Conservation (phyloP, 2,113 vertebrate species). For the Tupaia tana region DNA sequence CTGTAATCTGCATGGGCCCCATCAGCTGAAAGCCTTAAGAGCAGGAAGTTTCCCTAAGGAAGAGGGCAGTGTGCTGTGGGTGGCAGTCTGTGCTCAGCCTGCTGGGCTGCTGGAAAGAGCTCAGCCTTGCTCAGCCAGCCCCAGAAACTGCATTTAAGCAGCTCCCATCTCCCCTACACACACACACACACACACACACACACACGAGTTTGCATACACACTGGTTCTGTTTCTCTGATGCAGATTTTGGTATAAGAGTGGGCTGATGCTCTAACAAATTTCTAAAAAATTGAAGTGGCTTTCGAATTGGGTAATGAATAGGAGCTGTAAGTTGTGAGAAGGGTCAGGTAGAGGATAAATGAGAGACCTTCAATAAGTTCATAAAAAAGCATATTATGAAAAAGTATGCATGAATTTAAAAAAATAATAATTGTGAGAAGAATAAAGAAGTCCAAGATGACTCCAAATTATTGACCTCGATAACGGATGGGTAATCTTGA, state of each 20-base stretch:
- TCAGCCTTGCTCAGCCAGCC: background rate
- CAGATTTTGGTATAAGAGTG: background rate
- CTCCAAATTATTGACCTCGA: background rate
- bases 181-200: background rate
- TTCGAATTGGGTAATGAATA: background rate
- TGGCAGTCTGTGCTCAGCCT: fast-evolving
- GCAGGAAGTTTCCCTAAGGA: background rate
- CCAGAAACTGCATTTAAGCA: fast-evolving
- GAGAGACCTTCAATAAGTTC: too few species aligned
- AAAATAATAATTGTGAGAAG: background rate
- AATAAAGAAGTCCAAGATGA: background rate
- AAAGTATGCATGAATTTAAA: too few species aligned
- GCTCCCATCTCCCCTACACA: background rate
- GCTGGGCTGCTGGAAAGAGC: background rate
- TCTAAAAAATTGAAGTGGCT: background rate
- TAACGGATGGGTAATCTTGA: background rate
- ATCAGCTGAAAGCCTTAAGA: background rate
- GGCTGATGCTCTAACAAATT: background rate
- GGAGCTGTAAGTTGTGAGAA: background rate
- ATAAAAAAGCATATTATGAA: too few species aligned
- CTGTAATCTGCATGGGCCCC: background rate
- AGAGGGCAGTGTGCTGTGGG: too few species aligned
- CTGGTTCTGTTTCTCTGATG: background rate
- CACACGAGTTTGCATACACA: too few species aligned
- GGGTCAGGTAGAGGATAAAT: too few species aligned